Base-by-base conservation (phyloP, 2,888 invertebrate species). In the Temnothorax rugatulus region DNA sequence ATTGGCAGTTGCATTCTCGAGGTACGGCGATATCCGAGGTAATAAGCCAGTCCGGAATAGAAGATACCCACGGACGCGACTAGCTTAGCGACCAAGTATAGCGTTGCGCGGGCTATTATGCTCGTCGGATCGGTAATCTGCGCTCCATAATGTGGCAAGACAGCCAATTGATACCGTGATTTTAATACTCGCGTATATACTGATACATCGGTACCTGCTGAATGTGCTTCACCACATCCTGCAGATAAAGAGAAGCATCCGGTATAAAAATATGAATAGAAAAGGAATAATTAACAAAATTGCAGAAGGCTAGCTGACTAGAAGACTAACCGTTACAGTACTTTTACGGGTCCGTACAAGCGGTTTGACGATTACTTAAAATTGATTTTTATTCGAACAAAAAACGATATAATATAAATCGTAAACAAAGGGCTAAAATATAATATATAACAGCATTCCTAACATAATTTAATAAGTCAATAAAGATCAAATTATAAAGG, bases 1-100 rank as follows among this genome's bases (percentile, higher is more conserved):
- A 87, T 86, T 87, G 79, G 54, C 41, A 64, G 83, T 47, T 81
- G 82, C 38, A 75, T 38, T 85, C 66, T n/a, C 50, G 41, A 66
- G 68, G 68, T 21, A 38, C n/a, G 18, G 50, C 66, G 66, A 73
- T 71, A 59, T 75, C 59, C 54, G 61, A 44, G 63, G 54, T 50
- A 76, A 50, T 52, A 68, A 74, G 50, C 59, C 66, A 50, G 50
- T 29, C 25, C 66, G 41, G 61, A 76, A 63, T 61, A 50, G 38
- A 69, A 71, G 74, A 74, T 57, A 84, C n/a, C 21, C 59, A 64
- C 71, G 64, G 75, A 85, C 13, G 64, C 52, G 66, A 77, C 73
- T 74, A 41, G 54, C 44, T 75, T 71, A 21, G 18, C 63, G 57
- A 75, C 50, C 82, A 61, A 82, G 52, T 75, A 69, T 61, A 75